Percentiles rank a stretch among this genome's conserved stretches.
Conservation (phyloP, 2,797 vertebrate genomes). For the Cossypha heuglini region DNA sequence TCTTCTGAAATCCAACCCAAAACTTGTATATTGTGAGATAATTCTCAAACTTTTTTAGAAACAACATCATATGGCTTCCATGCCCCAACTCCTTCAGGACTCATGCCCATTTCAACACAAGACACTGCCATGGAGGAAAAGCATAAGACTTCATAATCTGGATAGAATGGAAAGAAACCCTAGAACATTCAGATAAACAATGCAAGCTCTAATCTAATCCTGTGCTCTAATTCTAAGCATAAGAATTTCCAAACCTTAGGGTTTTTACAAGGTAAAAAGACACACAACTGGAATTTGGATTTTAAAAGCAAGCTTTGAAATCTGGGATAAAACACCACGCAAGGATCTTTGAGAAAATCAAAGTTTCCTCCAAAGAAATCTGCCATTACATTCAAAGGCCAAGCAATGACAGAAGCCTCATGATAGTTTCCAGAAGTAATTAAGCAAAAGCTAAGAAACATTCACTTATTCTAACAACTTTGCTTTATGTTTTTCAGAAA, state of each 20-base stretch:
- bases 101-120: accelerated
- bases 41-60: neutral
- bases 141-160: neutral
- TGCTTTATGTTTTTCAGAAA: neutral
- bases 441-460: neutral
- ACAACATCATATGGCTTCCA: neutral
- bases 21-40: neutral
- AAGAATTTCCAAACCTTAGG: neutral
- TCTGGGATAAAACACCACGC: neutral
- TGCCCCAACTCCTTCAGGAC: neutral
- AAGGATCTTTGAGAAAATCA: neutral
- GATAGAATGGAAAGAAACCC: neutral
- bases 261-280: neutral
- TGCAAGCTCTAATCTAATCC: neutral
- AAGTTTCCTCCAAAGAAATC: neutral
- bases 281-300: neutral
- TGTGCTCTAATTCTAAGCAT: neutral
- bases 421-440: neutral
- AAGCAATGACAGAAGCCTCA: neutral
- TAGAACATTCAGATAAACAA: neutral
- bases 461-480: neutral
- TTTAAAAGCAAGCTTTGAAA: neutral
- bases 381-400: neutral
- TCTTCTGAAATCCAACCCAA: neutral
- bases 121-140: neutral